Evolutionary conservation across 2,888 invertebrate genomes (phyloP).

Genomic region (Lasioglossum lativentre): DNA sequence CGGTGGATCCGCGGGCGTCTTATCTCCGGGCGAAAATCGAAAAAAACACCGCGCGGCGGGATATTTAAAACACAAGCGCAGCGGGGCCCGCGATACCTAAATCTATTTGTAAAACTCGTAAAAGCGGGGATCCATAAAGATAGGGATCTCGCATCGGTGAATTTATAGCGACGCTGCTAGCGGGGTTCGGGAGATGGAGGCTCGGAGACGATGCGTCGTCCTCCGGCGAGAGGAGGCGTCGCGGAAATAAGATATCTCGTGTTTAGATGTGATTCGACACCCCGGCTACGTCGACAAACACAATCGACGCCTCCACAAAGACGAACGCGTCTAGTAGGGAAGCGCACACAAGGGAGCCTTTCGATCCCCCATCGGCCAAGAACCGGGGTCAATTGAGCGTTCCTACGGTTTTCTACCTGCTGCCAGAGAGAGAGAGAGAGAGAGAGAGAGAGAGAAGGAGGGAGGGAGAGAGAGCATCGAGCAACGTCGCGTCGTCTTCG

Average conservation of each 20-base stretch:
- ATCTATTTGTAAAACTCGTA: conserved; percentile 51
- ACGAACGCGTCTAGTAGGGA: conserved; percentile 35
- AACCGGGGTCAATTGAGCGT: conserved; percentile 71
- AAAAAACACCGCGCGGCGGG: not conserved
- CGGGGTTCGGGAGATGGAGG: not conserved
- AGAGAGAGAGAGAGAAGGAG: not conserved
- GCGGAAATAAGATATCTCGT: conserved; percentile 72
- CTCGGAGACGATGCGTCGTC: conserved; percentile 12
- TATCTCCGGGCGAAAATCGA: conserved; percentile 20
- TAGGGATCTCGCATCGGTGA: conserved; percentile 36
- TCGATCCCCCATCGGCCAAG: conserved; percentile 36
- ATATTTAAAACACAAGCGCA: conserved; percentile 30
- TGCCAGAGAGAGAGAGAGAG: not conserved
- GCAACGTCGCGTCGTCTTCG: conserved; percentile 14
- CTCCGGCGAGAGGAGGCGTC: conserved; percentile 53
- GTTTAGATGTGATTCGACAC: conserved; percentile 68
- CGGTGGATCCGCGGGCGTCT: not conserved
- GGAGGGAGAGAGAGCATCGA: not conserved
- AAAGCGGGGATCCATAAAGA: conserved; percentile 49
- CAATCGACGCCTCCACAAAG: conserved; percentile 65
- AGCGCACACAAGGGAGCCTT: conserved; percentile 56
- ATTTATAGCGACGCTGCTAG: conserved; percentile 35
- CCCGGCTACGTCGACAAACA: conserved; percentile 62
- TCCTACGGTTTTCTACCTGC: conserved; percentile 69
- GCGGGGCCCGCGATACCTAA: conserved; percentile 17